Percentiles rank a stretch among this genome's conserved stretches.
phyloP scores from a whole-genome alignment of 2,888 invertebrate species.

The Acleris sparsana region DNA sequence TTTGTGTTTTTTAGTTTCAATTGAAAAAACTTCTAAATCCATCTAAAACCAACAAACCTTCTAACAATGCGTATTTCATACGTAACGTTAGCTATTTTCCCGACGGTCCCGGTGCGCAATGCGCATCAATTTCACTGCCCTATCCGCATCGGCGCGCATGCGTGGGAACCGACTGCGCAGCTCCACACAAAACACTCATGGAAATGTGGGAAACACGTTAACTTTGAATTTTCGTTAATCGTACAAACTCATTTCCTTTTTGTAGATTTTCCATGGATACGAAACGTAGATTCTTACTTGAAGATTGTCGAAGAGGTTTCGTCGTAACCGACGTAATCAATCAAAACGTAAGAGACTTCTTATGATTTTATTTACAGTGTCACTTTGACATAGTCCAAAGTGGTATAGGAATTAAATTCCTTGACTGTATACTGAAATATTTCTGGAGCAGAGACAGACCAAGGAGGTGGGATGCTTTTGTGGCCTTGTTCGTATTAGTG shows the following conservation, averaged over 20 bases:
- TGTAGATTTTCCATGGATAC: not conserved
- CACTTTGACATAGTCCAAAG: too few species aligned
- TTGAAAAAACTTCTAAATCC: too few species aligned
- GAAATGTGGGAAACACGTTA: slow-evolving; percentile 2
- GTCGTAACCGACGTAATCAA: too few species aligned
- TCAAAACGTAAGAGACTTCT: too few species aligned
- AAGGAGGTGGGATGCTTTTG: too few species aligned
- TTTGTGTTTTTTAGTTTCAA: too few species aligned
- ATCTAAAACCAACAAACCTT: not conserved
- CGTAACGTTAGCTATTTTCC: not conserved
- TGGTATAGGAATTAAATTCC: too few species aligned
- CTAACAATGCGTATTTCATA: not conserved
- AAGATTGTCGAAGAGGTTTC: too few species aligned
- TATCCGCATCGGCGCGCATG: slow-evolving; percentile 20
- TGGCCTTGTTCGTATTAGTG: too few species aligned
- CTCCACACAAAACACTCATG: not conserved
- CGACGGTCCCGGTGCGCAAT: not conserved
- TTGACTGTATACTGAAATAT: too few species aligned
- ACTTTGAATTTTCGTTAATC: not conserved
- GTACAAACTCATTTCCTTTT: not conserved
- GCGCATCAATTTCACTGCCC: slow-evolving; percentile 5
- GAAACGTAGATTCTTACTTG: not conserved
- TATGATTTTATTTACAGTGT: too few species aligned
- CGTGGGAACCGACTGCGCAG: slow-evolving; percentile 25
- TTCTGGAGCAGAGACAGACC: too few species aligned